Evolutionary conservation across 2,797 vertebrate genomes (phyloP), one percentile per base, ranked within the genome.

Genomic region (Adrianichthys oophorus): DNA sequence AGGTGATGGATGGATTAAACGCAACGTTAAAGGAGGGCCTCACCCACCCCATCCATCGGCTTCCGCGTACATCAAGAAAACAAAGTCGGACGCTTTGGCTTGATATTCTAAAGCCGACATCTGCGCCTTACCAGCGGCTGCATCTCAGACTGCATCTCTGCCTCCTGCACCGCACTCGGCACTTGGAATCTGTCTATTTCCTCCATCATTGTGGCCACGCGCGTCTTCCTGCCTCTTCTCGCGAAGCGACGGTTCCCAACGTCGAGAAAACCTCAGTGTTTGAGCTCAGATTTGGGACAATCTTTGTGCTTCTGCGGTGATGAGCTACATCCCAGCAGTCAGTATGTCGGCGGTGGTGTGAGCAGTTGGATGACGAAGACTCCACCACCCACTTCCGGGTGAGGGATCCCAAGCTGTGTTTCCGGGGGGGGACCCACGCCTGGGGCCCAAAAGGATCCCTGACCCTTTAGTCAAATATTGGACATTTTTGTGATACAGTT

Each of bases 131-230:
- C 96, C 93, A 97, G 92, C 71, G 95, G 95, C 89, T 97, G 95
- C 93, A 96, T 97, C 93, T 98, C 95, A 26, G 94, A 94, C 86
- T 96, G 94, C 92, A 95, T 95, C 92, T 96, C 95, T 74, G 93
- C 93, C 77, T 94, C 93, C 71, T 94, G 90, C 44, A 85, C 90
- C 37, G 84, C 95, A 59, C 94, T 96, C 79, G 96, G 96, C 84
- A 98, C 96, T 78, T 98, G 96, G 83, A 98, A 97, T 90, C 95
- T 92, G 77, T 98, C 96, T 80, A 97, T 98, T 89, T 97, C 96
- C 82, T 98, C 96, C 96, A 98, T 98, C 96, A 98, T 97, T 65
- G 89, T 94, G 93, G 87, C 90, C 72, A 44, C 73, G 74, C 61
- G 41, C 62, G 67, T 61, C 57, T 54, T 63, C 48, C 56, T 67